These are phyloP conservation scores for Nixonia krombeini DNA, from an alignment of 1,140 invertebrate genomes.

Conservation along the genomic window DNA sequence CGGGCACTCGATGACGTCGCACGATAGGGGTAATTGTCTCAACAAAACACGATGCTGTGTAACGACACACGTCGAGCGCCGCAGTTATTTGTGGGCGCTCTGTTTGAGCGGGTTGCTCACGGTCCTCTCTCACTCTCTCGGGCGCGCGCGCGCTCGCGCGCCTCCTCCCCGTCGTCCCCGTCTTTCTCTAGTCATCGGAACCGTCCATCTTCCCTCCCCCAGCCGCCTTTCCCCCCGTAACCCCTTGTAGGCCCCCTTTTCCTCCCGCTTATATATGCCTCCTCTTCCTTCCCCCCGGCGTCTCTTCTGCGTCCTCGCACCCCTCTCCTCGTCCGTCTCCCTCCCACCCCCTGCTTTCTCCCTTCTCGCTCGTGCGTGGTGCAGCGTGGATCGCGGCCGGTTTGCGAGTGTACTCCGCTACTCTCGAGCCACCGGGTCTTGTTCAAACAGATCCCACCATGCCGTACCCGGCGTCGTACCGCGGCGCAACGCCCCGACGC, in stretches of 20 bases:
- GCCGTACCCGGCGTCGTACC: constrained; percentile 9
- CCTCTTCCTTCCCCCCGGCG: constrained; percentile 5
- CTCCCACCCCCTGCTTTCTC: constrained; percentile 16
- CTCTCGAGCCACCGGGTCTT: constrained; percentile 65
- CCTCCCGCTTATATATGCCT: neutral
- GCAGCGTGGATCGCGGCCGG: constrained; percentile 67
- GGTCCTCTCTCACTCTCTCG: neutral
- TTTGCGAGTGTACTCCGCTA: constrained; percentile 68
- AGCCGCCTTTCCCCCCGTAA: neutral
- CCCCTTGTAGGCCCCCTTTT: constrained; percentile 22
- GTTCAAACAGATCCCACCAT: constrained; percentile 69
- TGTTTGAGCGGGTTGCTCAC: constrained; percentile 6
- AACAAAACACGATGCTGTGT: constrained; percentile 48
- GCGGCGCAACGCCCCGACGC: neutral
- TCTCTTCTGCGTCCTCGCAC: constrained; percentile 26
- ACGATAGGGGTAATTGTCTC: constrained; percentile 50
- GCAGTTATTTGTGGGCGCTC: constrained; percentile 25
- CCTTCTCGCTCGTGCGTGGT: constrained; percentile 41
- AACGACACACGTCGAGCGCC: constrained; percentile 27
- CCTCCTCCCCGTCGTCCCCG: neutral
- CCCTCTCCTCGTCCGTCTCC: neutral
- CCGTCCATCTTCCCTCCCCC: constrained; percentile 1
- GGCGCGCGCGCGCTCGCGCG: neutral
- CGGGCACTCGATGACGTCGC: constrained; percentile 40
- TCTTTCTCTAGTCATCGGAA: neutral